Evolutionary conservation across 1,140 invertebrate species (phyloP), one percentile per base, ranked within the genome.

Genomic region (Leptinotarsa lineolata): DNA sequence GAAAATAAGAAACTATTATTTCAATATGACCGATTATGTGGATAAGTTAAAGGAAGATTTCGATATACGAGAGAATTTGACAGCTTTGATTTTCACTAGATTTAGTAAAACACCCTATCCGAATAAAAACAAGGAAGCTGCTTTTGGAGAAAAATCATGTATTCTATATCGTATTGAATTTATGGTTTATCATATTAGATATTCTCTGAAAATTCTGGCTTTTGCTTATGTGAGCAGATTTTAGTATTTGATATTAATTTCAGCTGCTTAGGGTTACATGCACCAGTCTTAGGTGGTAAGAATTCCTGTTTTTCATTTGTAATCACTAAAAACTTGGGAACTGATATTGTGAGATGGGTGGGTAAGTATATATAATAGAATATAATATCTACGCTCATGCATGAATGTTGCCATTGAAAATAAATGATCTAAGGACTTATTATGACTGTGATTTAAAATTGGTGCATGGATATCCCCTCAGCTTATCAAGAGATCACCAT

Each of bases 31-130:
- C 48, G 6, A 18, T 65, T 12, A n/a, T 30, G 63, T 22, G n/a
- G 39, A 21, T 22, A 65, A 65, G 63, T 65, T 65, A 16, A 65
- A 65, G 24, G 16, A 30, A 65, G 63, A 65, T 65, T 65, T 65
- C 16, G 39, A 65, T 65, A 24, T 65, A n/a, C 20, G 6, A 11
- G 63, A 30, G 22, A 39, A 65, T 65, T 11, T 65, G 16, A 21
- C 63, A 21, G 21, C 20, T 65, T n/a, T 65, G n/a, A 18, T 22
- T 8, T 65, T 65, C 24, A 65, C 39, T 65, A 21, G n/a, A 65
- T 22, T 22, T 22, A 65, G 16, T 16, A 65, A 8, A 65, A 65
- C 22, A 18, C 22, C 22, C n/a, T 65, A 65, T 22, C 22, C 20
- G 15, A 39, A 65, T 30, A 24, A 22, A n/a, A 13, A 8, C 39